Evolutionary conservation across 2,797 vertebrate genomes (phyloP).

Genomic region (Chaetodon trifasciatus): DNA sequence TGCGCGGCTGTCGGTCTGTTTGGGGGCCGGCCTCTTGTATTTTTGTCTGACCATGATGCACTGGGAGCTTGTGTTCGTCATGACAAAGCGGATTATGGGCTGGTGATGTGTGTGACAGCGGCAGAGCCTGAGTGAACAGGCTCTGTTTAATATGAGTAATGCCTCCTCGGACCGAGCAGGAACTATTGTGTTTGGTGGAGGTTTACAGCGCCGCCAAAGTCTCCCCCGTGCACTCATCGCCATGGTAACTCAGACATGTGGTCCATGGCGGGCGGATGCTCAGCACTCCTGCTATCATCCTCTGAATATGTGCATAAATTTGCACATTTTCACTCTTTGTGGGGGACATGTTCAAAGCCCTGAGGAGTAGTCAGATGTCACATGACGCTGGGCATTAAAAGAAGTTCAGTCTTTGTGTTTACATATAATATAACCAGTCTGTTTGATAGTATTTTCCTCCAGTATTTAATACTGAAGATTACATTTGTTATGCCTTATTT

Average conservation of each 20-base stretch:
- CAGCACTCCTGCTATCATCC: slow-evolving; percentile 14
- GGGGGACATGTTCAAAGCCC: background rate
- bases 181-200: slow-evolving; percentile 66
- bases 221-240: slow-evolving; percentile 47
- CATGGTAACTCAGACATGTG: slow-evolving; percentile 60
- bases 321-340: slow-evolving; percentile 24
- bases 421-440: background rate
- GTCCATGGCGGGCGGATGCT: slow-evolving; percentile 34
- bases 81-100: slow-evolving; percentile 79
- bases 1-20: slow-evolving; percentile 8
- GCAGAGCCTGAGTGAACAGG: slow-evolving; percentile 47
- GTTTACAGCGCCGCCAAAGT: slow-evolving; percentile 62
- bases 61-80: slow-evolving; percentile 59
- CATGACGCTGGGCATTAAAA: background rate
- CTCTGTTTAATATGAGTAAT: slow-evolving; percentile 77
- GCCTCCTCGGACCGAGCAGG: slow-evolving; percentile 47
- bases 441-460: background rate
- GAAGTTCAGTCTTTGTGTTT: background rate
- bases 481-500: background rate
- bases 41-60: slow-evolving; percentile 44
- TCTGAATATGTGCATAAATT: slow-evolving; percentile 39
- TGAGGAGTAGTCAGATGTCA: background rate
- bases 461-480: background rate
- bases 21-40: background rate
- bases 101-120: slow-evolving; percentile 44